phyloP scores from a whole-genome alignment of 2,888 invertebrate genomes.

The Eupithecia insigniata region DNA sequence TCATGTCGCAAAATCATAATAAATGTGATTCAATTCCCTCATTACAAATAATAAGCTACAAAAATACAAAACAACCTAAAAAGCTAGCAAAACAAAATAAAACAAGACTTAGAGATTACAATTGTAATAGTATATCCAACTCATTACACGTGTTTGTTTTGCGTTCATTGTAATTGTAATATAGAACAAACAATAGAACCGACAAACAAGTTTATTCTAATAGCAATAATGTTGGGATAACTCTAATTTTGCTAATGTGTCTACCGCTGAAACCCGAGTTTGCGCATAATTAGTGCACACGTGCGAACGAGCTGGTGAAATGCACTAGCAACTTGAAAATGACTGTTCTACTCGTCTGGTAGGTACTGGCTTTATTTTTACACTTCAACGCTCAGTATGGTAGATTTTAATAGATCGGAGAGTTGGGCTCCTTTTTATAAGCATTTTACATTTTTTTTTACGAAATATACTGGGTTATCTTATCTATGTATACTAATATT shows the following conservation, averaged over 20 bases:
- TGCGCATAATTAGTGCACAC: conserved; percentile 42
- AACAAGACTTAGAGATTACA: background rate
- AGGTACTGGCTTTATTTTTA: conserved; percentile 7
- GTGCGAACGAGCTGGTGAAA: conserved; percentile 15
- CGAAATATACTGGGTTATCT: background rate
- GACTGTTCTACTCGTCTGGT: conserved; percentile 13
- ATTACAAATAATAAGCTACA: background rate
- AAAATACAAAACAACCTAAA: conserved; percentile 1
- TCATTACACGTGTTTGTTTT: conserved; percentile 15
- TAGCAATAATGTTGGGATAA: conserved; percentile 32
- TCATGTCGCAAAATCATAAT: background rate
- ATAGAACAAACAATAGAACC: conserved; percentile 31
- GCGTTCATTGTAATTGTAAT: conserved; percentile 21
- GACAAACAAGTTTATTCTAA: conserved; percentile 34
- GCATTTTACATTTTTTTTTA: background rate
- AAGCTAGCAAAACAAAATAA: background rate
- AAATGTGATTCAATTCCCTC: background rate
- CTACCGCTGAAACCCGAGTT: conserved; percentile 37
- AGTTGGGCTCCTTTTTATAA: background rate
- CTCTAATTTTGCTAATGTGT: conserved; percentile 42
- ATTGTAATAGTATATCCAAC: background rate
- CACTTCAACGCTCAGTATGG: background rate
- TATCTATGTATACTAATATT: too few species aligned
- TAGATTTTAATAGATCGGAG: background rate
- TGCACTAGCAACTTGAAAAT: conserved; percentile 20